These are phyloP conservation scores for Conomelus anceps DNA, from an alignment of 2,888 invertebrate species.

Conservation along the genomic window DNA sequence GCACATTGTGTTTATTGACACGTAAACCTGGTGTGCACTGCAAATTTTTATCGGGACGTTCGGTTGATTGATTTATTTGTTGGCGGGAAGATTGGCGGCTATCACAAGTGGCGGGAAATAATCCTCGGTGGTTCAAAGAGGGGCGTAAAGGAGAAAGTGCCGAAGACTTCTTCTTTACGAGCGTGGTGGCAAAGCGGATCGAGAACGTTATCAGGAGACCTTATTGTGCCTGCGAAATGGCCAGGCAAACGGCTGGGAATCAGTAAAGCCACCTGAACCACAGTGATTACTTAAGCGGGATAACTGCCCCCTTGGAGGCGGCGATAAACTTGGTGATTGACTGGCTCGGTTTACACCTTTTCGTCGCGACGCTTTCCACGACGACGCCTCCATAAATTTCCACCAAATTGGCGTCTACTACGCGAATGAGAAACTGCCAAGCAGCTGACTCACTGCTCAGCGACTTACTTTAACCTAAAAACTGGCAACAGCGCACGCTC, in stretches of 20 bases:
- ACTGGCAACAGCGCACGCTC: neutral
- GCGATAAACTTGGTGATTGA: slow-evolving; percentile 9
- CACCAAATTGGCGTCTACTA: neutral
- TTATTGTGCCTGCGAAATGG: neutral
- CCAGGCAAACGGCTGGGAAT: neutral
- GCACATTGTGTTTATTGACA: neutral
- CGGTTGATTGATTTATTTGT: neutral
- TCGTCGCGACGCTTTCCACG: neutral
- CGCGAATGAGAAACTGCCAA: neutral
- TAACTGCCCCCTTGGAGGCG: slow-evolving; percentile 8
- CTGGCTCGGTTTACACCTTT: neutral
- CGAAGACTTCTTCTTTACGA: neutral
- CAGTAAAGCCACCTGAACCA: slow-evolving; percentile 7
- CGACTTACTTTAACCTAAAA: neutral
- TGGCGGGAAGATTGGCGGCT: neutral
- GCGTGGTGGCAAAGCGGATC: neutral
- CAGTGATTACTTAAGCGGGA: slow-evolving; percentile 9
- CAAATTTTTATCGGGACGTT: neutral
- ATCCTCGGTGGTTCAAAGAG: neutral
- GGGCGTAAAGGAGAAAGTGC: neutral
- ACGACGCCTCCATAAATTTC: neutral
- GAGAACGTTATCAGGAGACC: neutral
- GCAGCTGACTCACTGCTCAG: neutral
- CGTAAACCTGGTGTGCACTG: neutral
- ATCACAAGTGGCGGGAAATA: neutral